phyloP scores from a whole-genome alignment of 1,140 invertebrate species.

The Ctenoplectra terminalis region DNA sequence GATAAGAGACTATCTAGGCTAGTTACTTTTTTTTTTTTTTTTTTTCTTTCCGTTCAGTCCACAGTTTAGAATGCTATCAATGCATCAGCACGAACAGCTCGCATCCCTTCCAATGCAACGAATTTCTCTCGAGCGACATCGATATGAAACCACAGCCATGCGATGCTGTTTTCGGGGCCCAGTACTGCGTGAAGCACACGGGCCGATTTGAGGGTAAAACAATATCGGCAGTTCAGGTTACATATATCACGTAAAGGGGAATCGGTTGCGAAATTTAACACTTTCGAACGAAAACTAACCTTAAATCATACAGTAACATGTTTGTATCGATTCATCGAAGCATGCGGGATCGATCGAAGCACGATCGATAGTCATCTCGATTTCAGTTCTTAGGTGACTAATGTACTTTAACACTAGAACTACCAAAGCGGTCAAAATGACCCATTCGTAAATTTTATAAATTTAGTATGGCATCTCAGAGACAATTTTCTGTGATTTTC shows the following conservation, averaged over 20 bases:
- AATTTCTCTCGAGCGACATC: slow-evolving; percentile 88
- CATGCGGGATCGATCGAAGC: background rate
- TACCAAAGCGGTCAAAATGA: too few relatives aligned
- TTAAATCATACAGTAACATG: background rate
- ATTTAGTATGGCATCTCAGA: too few relatives aligned
- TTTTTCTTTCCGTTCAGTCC: slow-evolving; percentile 81
- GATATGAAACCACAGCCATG: slow-evolving; percentile 89
- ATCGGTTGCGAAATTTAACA: slow-evolving; percentile 10
- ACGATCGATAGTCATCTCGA: slow-evolving; percentile 2
- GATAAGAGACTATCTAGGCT: background rate
- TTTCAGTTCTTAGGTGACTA: background rate
- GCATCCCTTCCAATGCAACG: slow-evolving; percentile 94
- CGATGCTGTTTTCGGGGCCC: slow-evolving; percentile 90
- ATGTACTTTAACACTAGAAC: too few relatives aligned
- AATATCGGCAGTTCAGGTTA: slow-evolving; percentile 38
- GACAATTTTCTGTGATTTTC: too few relatives aligned
- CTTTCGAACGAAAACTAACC: slow-evolving; percentile 22
- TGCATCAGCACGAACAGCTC: slow-evolving; percentile 92
- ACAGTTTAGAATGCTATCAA: slow-evolving; percentile 92
- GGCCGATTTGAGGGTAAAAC: slow-evolving; percentile 95
- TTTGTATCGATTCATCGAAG: background rate
- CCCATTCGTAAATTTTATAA: too few relatives aligned
- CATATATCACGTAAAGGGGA: background rate
- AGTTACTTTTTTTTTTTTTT: background rate
- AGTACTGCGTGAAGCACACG: slow-evolving; percentile 96